These are phyloP conservation scores for Gymnodraco acuticeps DNA, from an alignment of 2,797 vertebrate genomes.

Conservation along the genomic window DNA sequence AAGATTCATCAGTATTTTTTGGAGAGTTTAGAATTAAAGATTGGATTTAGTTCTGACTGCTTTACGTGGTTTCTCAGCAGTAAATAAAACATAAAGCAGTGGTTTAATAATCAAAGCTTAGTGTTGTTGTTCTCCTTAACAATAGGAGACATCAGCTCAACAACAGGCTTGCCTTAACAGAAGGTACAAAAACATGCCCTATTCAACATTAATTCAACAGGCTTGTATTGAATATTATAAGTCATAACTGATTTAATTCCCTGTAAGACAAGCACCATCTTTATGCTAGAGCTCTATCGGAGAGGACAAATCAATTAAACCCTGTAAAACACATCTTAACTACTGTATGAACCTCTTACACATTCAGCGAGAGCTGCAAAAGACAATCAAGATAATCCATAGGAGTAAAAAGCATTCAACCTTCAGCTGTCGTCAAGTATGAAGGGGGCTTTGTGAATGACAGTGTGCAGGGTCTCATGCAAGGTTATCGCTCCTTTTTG, in stretches of 20 bases:
- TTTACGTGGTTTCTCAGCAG: slow-evolving; percentile 12
- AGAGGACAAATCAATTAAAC: slow-evolving; percentile 30
- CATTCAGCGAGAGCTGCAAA: slow-evolving; percentile 9
- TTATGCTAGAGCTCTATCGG: slow-evolving; percentile 1
- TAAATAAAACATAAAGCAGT: slow-evolving; percentile 6
- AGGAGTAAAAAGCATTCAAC: slow-evolving; percentile 65
- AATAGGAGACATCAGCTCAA: not conserved
- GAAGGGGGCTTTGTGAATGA: slow-evolving; percentile 41
- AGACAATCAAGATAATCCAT: slow-evolving; percentile 46
- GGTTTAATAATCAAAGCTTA: not conserved
- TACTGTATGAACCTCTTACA: slow-evolving; percentile 1
- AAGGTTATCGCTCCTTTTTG: slow-evolving; percentile 45
- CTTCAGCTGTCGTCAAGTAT: slow-evolving; percentile 58
- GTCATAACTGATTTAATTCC: slow-evolving; percentile 1
- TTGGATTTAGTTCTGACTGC: not conserved
- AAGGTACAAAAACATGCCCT: not conserved
- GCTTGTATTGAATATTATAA: slow-evolving; percentile 9
- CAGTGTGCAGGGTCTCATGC: slow-evolving; percentile 18
- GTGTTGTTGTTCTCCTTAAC: not conserved
- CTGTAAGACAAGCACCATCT: not conserved
- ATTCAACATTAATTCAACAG: slow-evolving; percentile 12
- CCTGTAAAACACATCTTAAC: slow-evolving; percentile 29
- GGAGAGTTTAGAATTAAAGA: not conserved
- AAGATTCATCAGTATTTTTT: not conserved
- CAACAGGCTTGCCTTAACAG: not conserved